phyloP scores from a whole-genome alignment of 2,888 invertebrate genomes.

The Drosophila testacea region DNA sequence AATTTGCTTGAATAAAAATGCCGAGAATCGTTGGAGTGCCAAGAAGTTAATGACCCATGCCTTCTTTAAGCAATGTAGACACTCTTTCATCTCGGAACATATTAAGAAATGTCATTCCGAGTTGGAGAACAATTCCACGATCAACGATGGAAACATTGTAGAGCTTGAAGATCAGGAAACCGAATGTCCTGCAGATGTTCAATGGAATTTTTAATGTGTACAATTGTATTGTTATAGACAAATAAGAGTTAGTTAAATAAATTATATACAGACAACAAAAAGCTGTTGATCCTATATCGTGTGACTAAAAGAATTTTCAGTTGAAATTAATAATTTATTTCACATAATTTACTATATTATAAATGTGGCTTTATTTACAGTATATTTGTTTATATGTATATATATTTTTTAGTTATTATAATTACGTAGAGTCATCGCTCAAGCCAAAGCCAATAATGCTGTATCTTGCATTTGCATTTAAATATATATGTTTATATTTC shows the following conservation, averaged over 20 bases:
- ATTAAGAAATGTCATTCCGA: conserved; percentile 78
- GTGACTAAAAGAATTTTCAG: not conserved
- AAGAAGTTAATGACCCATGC: conserved; percentile 89
- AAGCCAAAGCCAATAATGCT: conserved; percentile 59
- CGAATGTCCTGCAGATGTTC: conserved; percentile 28
- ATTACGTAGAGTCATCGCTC: conserved; percentile 12
- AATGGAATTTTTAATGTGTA: conserved; percentile 49
- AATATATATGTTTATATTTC: conserved; percentile 6
- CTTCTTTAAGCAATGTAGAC: conserved; percentile 90
- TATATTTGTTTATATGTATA: conserved; percentile 34
- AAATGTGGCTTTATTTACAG: conserved; percentile 73
- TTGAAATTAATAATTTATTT: conserved; percentile 51
- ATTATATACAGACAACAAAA: conserved; percentile 19
- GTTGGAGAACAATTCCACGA: conserved; percentile 71
- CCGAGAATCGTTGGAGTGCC: conserved; percentile 89
- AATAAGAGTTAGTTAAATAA: conserved; percentile 20
- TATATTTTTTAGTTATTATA: conserved; percentile 29
- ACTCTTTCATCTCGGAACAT: conserved; percentile 82
- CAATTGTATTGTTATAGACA: conserved; percentile 24
- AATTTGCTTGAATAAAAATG: conserved; percentile 89
- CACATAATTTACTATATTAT: conserved; percentile 59
- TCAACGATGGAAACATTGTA: conserved; percentile 65
- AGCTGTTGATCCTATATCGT: not conserved
- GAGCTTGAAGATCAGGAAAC: conserved; percentile 8
- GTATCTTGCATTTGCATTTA: conserved; percentile 26